Evolutionary conservation across 2,113 vertebrate genomes (phyloP).

Genomic region (Ia io): DNA sequence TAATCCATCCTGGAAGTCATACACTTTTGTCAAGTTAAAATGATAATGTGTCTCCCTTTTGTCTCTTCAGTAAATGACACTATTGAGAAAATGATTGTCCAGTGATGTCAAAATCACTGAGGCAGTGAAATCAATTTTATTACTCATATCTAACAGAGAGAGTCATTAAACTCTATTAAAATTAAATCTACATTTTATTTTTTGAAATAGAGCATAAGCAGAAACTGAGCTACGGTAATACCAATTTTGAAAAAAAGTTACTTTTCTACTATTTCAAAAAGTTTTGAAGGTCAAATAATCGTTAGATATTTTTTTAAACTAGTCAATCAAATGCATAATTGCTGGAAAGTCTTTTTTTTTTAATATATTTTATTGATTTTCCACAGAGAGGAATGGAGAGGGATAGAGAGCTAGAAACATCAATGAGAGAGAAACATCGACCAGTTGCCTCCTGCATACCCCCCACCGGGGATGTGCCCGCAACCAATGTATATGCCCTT

Average conservation of each 20-base stretch:
- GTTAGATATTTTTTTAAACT: slow-evolving; percentile 19
- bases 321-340: not conserved
- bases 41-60: slow-evolving; percentile 71
- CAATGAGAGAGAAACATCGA: no score
- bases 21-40: slow-evolving; percentile 74
- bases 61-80: slow-evolving; percentile 71
- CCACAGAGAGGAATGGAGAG: no score
- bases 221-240: slow-evolving; percentile 43
- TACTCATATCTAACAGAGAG: slow-evolving; percentile 52
- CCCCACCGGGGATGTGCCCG: no score
- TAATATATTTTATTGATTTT: no score
- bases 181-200: slow-evolving; percentile 75
- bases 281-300: slow-evolving; percentile 62
- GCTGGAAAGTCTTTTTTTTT: not conserved
- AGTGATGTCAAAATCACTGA: slow-evolving; percentile 74
- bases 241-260: slow-evolving; percentile 27
- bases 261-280: slow-evolving; percentile 41
- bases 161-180: slow-evolving; percentile 73
- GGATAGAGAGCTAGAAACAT: no score
- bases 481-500: no score
- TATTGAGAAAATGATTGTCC: slow-evolving; percentile 66
- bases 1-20: slow-evolving; percentile 74
- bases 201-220: slow-evolving; percentile 54
- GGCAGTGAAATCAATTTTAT: slow-evolving; percentile 70
- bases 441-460: no score